Conservation (phyloP, 2,888 invertebrate genomes). For the Cosmorhoe ocellata region DNA sequence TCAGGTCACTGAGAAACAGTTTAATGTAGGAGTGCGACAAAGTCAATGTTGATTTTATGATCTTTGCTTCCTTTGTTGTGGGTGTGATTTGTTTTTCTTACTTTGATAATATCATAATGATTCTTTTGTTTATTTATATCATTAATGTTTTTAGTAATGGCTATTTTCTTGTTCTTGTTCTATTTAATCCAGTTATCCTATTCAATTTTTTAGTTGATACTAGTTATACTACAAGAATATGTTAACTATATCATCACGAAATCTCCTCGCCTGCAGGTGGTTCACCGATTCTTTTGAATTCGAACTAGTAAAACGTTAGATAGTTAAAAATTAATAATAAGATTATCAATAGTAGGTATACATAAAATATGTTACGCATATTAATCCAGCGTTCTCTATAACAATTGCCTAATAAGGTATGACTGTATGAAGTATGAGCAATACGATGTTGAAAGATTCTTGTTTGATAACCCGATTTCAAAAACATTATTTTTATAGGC, state of each 20-base stretch:
- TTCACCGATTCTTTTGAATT: too few species aligned
- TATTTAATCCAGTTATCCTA: too few species aligned
- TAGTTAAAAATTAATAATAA: too few species aligned
- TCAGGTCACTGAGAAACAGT: constrained; percentile 29
- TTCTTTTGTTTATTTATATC: too few species aligned
- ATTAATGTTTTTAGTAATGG: too few species aligned
- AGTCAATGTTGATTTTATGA: constrained; percentile 17
- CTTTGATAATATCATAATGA: background rate
- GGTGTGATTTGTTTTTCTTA: background rate
- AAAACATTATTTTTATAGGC: background rate
- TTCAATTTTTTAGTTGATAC: too few species aligned
- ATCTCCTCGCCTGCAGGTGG: too few species aligned
- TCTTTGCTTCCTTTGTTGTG: constrained; percentile 1
- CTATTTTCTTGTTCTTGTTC: too few species aligned
- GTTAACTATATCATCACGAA: too few species aligned
- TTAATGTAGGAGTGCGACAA: constrained; percentile 30
- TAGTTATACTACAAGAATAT: too few species aligned
- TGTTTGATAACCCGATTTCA: constrained; percentile 1
- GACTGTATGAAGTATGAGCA: background rate
- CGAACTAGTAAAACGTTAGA: too few species aligned
- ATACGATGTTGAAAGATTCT: background rate
- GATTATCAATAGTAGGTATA: too few species aligned
- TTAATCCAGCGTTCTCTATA: background rate
- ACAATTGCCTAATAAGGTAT: background rate
- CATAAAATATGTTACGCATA: background rate